Percentiles rank a stretch among this genome's conserved stretches.
These are phyloP conservation scores for Apocrypta bakeri DNA, from an alignment of 1,140 invertebrate species.

Conservation along the genomic window DNA sequence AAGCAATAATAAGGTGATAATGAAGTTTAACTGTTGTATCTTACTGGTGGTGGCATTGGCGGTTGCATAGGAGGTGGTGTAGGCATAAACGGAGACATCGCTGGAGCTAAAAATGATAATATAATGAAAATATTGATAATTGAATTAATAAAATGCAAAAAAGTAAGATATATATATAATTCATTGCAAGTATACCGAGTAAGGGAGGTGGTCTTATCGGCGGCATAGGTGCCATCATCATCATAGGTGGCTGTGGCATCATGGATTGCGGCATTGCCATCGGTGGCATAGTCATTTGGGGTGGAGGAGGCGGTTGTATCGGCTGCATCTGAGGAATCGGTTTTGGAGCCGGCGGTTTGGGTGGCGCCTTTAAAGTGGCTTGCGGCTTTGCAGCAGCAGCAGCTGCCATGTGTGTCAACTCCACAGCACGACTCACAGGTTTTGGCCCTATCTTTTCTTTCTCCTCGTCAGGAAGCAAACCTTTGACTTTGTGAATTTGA, in stretches of 20 bases:
- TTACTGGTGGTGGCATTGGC: constrained; percentile 64
- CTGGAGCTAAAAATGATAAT: constrained; percentile 68
- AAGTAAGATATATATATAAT: too few relatives aligned
- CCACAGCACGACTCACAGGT: constrained; percentile 76
- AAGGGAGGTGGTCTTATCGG: constrained; percentile 79
- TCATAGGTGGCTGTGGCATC: constrained; percentile 75
- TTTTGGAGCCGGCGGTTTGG: constrained; percentile 70
- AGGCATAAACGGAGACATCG: constrained; percentile 73
- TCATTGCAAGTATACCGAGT: background rate
- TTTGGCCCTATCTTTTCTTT: constrained; percentile 94
- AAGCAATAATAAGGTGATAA: too few relatives aligned
- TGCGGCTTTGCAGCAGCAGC: constrained; percentile 73
- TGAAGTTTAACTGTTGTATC: constrained; percentile 24
- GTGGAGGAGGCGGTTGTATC: constrained; percentile 67
- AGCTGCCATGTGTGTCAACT: constrained; percentile 70
- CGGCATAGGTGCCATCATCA: constrained; percentile 81
- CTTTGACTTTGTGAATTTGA: constrained; percentile 95
- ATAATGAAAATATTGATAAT: constrained; percentile 21
- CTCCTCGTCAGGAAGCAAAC: constrained; percentile 93
- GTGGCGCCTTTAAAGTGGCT: constrained; percentile 71
- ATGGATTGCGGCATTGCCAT: constrained; percentile 76
- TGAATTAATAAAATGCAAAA: background rate
- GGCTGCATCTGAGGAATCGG: constrained; percentile 66
- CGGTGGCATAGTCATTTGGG: constrained; percentile 70
- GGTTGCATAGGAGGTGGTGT: constrained; percentile 70